Evolutionary conservation across 2,113 vertebrate species (phyloP).

Genomic region (Callopanchax toddi): DNA sequence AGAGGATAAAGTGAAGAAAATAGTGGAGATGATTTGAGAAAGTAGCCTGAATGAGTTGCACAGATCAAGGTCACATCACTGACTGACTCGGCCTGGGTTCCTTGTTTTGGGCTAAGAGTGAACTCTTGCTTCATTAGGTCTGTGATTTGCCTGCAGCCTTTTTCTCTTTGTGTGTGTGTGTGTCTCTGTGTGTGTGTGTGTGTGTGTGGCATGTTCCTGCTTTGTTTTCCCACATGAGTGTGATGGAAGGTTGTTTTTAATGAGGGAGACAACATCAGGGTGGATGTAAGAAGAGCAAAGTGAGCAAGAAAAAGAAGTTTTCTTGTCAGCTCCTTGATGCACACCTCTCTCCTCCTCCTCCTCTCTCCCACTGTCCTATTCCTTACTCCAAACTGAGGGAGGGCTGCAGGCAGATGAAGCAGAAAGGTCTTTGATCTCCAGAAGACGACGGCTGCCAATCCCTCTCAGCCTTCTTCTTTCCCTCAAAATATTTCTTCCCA

Average conservation of each 20-base stretch:
- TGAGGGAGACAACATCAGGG: constrained; percentile 33
- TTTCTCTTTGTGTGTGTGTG: not conserved
- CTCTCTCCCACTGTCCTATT: constrained; percentile 22
- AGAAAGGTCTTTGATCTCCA: constrained; percentile 70
- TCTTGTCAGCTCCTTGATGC: constrained; percentile 29
- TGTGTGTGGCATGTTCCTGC: constrained; percentile 10
- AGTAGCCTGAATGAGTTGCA: constrained; percentile 16
- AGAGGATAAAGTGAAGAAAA: constrained; percentile 28
- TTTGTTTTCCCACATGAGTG: constrained; percentile 27
- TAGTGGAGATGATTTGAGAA: constrained; percentile 17
- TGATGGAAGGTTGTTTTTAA: constrained; percentile 45
- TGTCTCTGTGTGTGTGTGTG: constrained; percentile 2
- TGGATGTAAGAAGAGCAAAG: constrained; percentile 33
- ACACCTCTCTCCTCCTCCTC: constrained; percentile 12
- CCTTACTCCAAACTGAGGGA: constrained; percentile 38
- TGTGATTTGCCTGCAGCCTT: constrained; percentile 3
- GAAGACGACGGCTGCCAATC: constrained; percentile 61
- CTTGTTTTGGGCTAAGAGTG: constrained; percentile 19
- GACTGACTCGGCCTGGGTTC: constrained; percentile 21
- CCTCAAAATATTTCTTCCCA: constrained; percentile 30
- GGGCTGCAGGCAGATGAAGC: constrained; percentile 59
- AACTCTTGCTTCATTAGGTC: constrained; percentile 51
- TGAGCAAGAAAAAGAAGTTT: constrained; percentile 34
- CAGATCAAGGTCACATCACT: constrained; percentile 45
- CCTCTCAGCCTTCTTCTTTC: constrained; percentile 3